phyloP scores from a whole-genome alignment of 2,113 vertebrate species.

The Aleadryas rufinucha region DNA sequence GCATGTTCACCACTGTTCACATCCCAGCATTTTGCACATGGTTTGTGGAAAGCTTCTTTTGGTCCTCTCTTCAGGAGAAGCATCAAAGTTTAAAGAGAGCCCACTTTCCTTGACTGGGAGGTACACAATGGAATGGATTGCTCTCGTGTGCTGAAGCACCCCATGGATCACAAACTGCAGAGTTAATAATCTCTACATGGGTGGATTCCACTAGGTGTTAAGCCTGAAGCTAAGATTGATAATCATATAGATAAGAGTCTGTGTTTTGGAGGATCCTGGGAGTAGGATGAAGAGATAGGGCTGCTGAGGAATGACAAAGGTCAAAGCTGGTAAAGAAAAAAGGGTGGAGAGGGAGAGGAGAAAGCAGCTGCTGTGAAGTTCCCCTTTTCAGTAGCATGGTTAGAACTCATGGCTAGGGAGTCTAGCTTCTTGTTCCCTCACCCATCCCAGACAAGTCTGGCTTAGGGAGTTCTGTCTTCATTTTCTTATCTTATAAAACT shows the following conservation, averaged over 20 bases:
- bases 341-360: background rate
- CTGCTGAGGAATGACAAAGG: background rate
- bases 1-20: background rate
- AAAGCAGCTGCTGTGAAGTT: background rate
- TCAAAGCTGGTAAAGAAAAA: background rate
- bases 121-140: no score
- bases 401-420: background rate
- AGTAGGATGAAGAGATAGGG: background rate
- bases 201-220: background rate
- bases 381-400: background rate
- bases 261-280: background rate
- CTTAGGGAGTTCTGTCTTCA: background rate
- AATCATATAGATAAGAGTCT: background rate
- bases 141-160: background rate
- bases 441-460: background rate
- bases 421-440: background rate
- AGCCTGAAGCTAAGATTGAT: background rate
- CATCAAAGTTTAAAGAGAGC: accelerated
- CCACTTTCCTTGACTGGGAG: background rate
- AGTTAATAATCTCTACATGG: background rate
- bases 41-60: background rate
- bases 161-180: background rate
- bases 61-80: background rate
- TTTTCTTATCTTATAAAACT: background rate
- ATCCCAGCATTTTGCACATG: background rate